A percentile compares a stretch with the other conserved stretches of the same genome.
phyloP scores from a whole-genome alignment of 2,888 invertebrate genomes.

The Andrena bucephala region DNA sequence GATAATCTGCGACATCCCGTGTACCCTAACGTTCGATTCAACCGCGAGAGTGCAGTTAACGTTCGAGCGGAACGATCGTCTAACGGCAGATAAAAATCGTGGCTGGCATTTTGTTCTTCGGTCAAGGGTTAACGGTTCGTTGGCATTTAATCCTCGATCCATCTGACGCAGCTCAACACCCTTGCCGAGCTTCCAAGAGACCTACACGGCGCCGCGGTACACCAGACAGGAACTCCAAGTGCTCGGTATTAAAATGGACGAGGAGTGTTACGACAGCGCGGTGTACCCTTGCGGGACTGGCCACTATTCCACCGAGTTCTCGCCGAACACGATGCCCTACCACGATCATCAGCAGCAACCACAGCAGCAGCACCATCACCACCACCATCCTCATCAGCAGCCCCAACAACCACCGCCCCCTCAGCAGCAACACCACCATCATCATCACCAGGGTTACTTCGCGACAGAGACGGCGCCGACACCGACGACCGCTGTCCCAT shows the following conservation, averaged over 20 bases:
- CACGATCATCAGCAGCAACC: conserved; percentile 84
- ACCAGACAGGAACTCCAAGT: conserved; percentile 88
- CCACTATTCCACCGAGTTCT: conserved; percentile 79
- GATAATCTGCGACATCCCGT: no score
- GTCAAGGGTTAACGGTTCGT: neutral
- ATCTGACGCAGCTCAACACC: conserved; percentile 86
- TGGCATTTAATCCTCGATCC: conserved; percentile 25
- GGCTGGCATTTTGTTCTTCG: conserved; percentile 14
- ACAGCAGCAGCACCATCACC: conserved; percentile 85
- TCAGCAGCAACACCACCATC: conserved; percentile 84
- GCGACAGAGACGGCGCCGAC: conserved; percentile 77
- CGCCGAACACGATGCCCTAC: conserved; percentile 73
- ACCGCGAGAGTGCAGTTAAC: neutral
- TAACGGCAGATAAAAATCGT: conserved; percentile 6
- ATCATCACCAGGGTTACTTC: conserved; percentile 76
- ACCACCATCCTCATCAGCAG: conserved; percentile 79
- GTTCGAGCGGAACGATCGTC: conserved; percentile 27
- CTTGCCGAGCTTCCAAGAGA: conserved; percentile 95
- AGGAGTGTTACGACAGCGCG: conserved; percentile 90
- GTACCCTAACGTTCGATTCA: no score
- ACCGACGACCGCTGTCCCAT: conserved; percentile 84
- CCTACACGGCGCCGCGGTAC: conserved; percentile 91
- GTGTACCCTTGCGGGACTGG: conserved; percentile 77
- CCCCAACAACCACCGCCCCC: conserved; percentile 71
- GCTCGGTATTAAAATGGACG: conserved; percentile 93